Base-by-base conservation (phyloP, 2,113 vertebrate genomes). In the Peromyscus leucopus region DNA sequence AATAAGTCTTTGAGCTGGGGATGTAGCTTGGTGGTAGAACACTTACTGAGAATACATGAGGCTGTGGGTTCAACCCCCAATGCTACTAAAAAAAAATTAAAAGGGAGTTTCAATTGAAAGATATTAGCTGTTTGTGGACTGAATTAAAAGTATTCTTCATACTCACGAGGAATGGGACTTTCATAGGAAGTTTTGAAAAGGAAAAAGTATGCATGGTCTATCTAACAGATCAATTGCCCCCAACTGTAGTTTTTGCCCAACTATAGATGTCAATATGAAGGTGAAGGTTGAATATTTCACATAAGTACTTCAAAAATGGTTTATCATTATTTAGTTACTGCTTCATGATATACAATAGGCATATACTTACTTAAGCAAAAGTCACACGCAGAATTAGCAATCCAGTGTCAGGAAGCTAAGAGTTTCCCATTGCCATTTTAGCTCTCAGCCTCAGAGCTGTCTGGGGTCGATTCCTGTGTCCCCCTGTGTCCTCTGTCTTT, bases 131-230 rank as follows among this genome's bases (percentile, higher is more conserved):
- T 80, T 0, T 76, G 31, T 75, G 11, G 22, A 28, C 13, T 85
- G 42, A 93, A 95, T 95, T 86, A 72, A 93, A 95, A 76, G 13
- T 65, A 88, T 76, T 95, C 67, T 95, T 95, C 46, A 97, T 57
- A 24, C 2, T 86, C 26, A 95, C 48, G 76, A 92, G 36, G 36
- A 95, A 86, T 92, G 46, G 74, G 26, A 88, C 59, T 51, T 28
- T 69, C 26, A 39, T 12, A 71, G 51, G 31, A 94, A 71, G 55
- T 71, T 95, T 84, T 87, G 7, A 96, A 96, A 92, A 22, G 55
- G 85, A 74, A 93, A 96, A 96, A 13, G 46, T 90, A 89, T 21
- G 88, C 16, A 48, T 65, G 55, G 67, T 85, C 82, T 87, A 86
- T 39, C 82, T 95, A 96, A 89, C 90, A 72, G 57, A 82, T 42